Percentiles rank a stretch among this genome's conserved stretches.
Evolutionary conservation across 2,888 invertebrate species (phyloP).

Genomic region (Patella ulyssiponensis): DNA sequence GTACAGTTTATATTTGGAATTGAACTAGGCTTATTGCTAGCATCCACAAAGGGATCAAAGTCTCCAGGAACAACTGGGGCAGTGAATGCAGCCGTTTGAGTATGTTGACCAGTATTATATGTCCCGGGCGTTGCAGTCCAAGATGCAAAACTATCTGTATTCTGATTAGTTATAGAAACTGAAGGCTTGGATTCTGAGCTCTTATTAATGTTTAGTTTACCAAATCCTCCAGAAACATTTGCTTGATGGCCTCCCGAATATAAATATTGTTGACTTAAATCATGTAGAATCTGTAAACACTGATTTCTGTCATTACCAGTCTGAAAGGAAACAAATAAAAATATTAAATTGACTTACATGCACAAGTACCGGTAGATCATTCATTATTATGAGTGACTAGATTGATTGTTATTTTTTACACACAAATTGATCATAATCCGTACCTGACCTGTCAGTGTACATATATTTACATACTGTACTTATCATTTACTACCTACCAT

Average conservation of each 20-base stretch:
- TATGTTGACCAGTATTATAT: conserved; percentile 1
- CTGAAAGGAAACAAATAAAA: conserved; percentile 50
- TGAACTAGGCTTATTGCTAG: conserved; percentile 17
- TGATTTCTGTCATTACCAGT: conserved; percentile 56
- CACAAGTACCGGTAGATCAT: not conserved
- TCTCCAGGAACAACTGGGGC: conserved; percentile 42
- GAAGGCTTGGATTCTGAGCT: too few relatives aligned
- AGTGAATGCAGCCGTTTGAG: conserved; percentile 23
- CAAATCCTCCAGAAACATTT: too few relatives aligned
- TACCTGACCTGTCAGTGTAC: too few relatives aligned
- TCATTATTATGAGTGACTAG: not conserved
- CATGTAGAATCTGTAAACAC: conserved; percentile 58
- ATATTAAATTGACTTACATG: not conserved
- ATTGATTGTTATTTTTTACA: not conserved
- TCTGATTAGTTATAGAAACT: conserved; percentile 12
- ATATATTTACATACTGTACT: too few relatives aligned
- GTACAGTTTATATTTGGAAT: conserved; percentile 32
- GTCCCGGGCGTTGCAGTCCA: conserved; percentile 10
- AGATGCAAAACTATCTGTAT: conserved; percentile 12
- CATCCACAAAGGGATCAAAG: conserved; percentile 42
- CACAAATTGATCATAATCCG: too few relatives aligned
- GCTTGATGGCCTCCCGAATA: conserved; percentile 23
- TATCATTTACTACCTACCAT: conserved; percentile 41
- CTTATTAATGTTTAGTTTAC: too few relatives aligned
- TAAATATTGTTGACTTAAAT: conserved; percentile 53